Percentiles rank a stretch among this genome's conserved stretches.
Conservation (phyloP, 1,140 invertebrate genomes). For the Lysiphlebus fabarum region DNA sequence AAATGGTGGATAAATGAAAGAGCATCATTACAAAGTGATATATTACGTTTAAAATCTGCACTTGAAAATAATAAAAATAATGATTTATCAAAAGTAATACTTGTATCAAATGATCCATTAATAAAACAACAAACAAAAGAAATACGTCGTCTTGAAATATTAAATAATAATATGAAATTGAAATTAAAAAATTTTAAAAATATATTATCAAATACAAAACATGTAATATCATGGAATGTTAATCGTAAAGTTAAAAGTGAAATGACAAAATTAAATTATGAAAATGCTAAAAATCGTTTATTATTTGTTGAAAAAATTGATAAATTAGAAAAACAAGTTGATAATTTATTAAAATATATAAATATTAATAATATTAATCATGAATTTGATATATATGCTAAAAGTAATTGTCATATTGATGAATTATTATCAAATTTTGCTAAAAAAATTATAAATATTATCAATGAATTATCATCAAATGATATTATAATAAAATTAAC, state of each 20-base stretch:
- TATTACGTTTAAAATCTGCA: conserved; percentile 28
- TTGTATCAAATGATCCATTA: conserved; percentile 21
- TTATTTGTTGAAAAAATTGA: conserved; percentile 29
- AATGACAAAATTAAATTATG: conserved; percentile 18
- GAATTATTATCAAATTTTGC: conserved; percentile 24
- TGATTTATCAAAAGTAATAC: conserved; percentile 15
- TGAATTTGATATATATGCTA: conserved; percentile 23
- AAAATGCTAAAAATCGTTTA: conserved; percentile 17
- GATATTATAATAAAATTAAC: too few relatives aligned
- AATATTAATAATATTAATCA: conserved; percentile 17
- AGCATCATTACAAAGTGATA: conserved; percentile 26
- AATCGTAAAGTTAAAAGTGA: conserved; percentile 16
- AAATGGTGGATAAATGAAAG: conserved; percentile 30
- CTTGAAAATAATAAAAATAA: neutral
- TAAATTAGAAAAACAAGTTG: conserved; percentile 18
- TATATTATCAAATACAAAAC: conserved; percentile 16
- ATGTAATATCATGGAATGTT: neutral
- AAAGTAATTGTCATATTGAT: conserved; percentile 28
- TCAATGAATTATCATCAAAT: conserved; percentile 7
- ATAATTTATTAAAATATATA: conserved; percentile 16
- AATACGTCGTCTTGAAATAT: conserved; percentile 23
- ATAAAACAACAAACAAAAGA: conserved; percentile 27
- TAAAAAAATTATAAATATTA: conserved; percentile 24
- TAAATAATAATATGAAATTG: conserved; percentile 23
- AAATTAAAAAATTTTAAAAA: conserved; percentile 25